phyloP scores from a whole-genome alignment of 2,113 vertebrate genomes.

The Paradisaea rubra region DNA sequence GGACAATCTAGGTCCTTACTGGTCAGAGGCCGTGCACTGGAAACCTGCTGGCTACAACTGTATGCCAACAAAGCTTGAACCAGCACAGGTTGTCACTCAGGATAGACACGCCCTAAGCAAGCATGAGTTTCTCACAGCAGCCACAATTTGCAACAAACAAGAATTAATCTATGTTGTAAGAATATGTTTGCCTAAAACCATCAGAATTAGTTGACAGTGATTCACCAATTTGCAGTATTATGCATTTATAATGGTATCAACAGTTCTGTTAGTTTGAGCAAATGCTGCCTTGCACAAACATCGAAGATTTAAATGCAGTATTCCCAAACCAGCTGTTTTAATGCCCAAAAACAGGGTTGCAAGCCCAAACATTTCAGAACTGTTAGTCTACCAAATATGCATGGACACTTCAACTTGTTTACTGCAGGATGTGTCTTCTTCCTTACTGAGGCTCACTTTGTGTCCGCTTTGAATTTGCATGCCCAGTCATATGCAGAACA shows the following conservation, averaged over 20 bases:
- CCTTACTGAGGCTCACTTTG: neutral
- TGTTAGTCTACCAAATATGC: neutral
- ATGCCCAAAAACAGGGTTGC: neutral
- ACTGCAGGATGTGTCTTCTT: neutral
- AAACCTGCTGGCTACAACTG: slow-evolving; percentile 19
- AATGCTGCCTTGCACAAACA: neutral
- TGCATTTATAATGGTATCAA: neutral
- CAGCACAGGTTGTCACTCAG: neutral
- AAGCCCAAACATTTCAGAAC: slow-evolving; percentile 47
- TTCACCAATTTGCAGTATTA: neutral
- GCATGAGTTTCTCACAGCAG: slow-evolving; percentile 15
- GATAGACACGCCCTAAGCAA: neutral
- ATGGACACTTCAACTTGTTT: neutral
- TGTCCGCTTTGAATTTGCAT: neutral
- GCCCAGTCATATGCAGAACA: neutral
- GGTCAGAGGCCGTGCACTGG: neutral
- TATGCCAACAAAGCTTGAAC: slow-evolving; percentile 10
- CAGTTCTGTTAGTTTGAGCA: slow-evolving; percentile 33
- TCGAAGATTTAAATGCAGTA: neutral
- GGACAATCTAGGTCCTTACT: neutral
- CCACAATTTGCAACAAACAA: slow-evolving; percentile 2
- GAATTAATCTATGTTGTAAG: neutral
- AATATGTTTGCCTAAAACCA: neutral
- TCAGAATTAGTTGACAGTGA: neutral
- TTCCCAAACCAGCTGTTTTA: neutral